A percentile compares a stretch with the other conserved stretches of the same genome.
Conservation (phyloP, 2,888 invertebrate species). For the Molanna angustata region DNA sequence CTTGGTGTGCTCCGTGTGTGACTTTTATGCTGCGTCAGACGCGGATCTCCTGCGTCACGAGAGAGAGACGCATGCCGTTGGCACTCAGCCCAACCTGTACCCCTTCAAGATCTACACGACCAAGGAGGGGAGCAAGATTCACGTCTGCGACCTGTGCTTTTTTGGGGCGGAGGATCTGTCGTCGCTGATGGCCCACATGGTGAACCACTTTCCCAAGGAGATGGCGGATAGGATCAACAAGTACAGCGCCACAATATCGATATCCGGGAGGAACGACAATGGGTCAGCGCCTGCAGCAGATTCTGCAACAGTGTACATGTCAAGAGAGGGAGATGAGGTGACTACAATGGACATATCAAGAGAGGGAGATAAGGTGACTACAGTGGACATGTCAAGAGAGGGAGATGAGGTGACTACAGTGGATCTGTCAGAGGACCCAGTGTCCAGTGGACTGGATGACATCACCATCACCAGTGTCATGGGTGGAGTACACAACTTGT, state of each 20-base stretch:
- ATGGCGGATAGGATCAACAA: neutral
- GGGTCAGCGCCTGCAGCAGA: too few species aligned
- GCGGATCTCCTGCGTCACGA: slow-evolving; percentile 1
- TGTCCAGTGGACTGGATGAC: too few species aligned
- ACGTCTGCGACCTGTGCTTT: slow-evolving; percentile 4
- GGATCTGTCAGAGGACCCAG: too few species aligned
- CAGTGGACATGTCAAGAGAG: too few species aligned
- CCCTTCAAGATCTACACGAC: slow-evolving; percentile 6
- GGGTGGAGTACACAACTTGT: too few species aligned
- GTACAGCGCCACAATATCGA: neutral
- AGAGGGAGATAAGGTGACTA: too few species aligned
- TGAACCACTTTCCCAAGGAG: slow-evolving; percentile 2
- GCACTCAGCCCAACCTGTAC: neutral
- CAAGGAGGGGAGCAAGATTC: neutral
- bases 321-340: too few species aligned
- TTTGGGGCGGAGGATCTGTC: neutral
- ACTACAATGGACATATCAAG: too few species aligned
- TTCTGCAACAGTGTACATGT: too few species aligned
- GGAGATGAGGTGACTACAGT: too few species aligned
- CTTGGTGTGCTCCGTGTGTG: neutral
- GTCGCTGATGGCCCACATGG: neutral
- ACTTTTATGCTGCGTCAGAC: slow-evolving; percentile 6
- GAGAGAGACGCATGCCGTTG: neutral
- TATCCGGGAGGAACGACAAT: neutral
- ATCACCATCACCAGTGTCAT: too few species aligned